Evolutionary conservation across 2,888 invertebrate species (phyloP).

Genomic region (Drosophila fulvimacula): DNA sequence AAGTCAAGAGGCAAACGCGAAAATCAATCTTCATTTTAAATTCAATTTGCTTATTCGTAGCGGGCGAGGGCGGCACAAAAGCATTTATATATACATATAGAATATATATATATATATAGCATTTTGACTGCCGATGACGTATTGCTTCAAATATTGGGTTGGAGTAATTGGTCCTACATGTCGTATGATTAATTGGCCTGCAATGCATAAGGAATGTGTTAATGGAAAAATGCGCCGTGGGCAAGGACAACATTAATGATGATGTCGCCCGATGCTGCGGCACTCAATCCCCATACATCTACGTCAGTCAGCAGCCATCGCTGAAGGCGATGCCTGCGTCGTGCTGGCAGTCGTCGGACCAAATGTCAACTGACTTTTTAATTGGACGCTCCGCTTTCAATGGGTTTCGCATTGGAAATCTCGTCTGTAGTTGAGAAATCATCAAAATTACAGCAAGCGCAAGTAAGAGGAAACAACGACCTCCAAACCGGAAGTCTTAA

Average conservation of each 20-base stretch:
- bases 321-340: background rate
- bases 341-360: constrained; percentile 19
- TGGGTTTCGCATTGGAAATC: constrained; percentile 17
- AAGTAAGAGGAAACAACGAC: constrained; percentile 48
- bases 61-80: constrained; percentile 24
- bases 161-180: constrained; percentile 12
- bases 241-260: constrained; percentile 32
- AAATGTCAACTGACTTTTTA: constrained; percentile 54
- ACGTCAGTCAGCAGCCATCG: background rate
- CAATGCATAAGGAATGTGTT: constrained; percentile 20
- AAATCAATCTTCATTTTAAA: constrained; percentile 80
- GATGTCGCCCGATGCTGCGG: constrained; percentile 9
- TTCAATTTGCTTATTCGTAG: constrained; percentile 66
- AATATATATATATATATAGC: constrained; percentile 2
- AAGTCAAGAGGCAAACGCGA: constrained; percentile 48
- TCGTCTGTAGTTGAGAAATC: constrained; percentile 46
- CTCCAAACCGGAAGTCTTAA: constrained; percentile 67
- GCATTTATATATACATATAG: background rate
- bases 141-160: constrained; percentile 8
- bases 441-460: constrained; percentile 58
- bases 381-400: constrained; percentile 46
- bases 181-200: constrained; percentile 47
- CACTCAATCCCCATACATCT: background rate
- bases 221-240: constrained; percentile 23
- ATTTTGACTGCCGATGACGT: constrained; percentile 4